Evolutionary conservation across 2,888 invertebrate species (phyloP).

Genomic region (Polydrusus tereticollis): DNA sequence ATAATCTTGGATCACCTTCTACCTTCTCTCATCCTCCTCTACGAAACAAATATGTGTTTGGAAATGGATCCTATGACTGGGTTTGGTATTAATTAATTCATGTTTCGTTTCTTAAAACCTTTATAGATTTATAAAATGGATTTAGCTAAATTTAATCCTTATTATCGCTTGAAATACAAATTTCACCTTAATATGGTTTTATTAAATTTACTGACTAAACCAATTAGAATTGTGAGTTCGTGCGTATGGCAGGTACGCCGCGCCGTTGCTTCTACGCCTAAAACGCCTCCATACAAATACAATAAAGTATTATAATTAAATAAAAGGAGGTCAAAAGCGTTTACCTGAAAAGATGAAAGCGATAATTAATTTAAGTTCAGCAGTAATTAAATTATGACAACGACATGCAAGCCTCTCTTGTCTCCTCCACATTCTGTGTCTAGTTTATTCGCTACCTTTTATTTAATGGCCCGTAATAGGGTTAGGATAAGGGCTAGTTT

Average conservation of each 20-base stretch:
- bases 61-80: too few species aligned
- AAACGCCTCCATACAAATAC: background rate
- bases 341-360: conserved; percentile 7
- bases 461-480: conserved; percentile 14
- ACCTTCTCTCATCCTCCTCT: too few species aligned
- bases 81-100: too few species aligned
- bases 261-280: background rate
- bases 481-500: conserved; percentile 6
- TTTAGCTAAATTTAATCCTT: too few species aligned
- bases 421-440: background rate
- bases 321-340: background rate
- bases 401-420: background rate
- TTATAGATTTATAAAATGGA: too few species aligned
- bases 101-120: too few species aligned
- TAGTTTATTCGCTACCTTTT: background rate
- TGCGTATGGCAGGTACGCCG: background rate
- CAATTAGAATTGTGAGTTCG: too few species aligned
- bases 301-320: background rate
- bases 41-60: too few species aligned
- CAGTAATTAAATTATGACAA: conserved; percentile 15
- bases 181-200: too few species aligned
- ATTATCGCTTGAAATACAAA: too few species aligned
- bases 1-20: too few species aligned
- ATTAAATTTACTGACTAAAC: too few species aligned
- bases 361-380: conserved; percentile 7